These are phyloP conservation scores for Xenus cinereus DNA, from an alignment of 2,113 vertebrate genomes.

Conservation along the genomic window DNA sequence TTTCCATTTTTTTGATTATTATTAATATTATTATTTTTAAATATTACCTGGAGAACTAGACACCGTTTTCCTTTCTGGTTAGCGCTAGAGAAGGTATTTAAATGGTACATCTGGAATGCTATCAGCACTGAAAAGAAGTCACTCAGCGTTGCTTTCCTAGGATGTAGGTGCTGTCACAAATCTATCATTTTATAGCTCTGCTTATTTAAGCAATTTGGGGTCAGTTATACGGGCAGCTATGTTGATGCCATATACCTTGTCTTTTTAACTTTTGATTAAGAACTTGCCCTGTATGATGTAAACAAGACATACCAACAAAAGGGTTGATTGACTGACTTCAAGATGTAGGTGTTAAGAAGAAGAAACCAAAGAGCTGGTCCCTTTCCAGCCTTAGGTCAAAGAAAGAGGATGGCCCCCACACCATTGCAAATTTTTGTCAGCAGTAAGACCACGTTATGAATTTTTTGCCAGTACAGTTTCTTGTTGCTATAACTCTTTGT, in stretches of 20 bases:
- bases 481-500: neutral
- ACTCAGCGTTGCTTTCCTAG: neutral
- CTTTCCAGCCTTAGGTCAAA: neutral
- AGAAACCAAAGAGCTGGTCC: neutral
- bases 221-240: neutral
- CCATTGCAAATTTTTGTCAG: neutral
- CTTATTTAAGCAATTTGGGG: neutral
- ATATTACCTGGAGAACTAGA: neutral
- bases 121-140: neutral
- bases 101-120: neutral
- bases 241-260: neutral
- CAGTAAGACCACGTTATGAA: fast-evolving
- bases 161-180: neutral
- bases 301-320: neutral
- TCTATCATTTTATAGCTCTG: neutral
- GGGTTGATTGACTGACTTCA: neutral
- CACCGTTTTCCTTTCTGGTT: neutral
- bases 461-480: neutral
- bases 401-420: too few relatives aligned
- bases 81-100: neutral
- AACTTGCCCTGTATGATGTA: neutral
- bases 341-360: neutral
- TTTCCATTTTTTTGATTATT: neutral
- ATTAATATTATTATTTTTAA: neutral
- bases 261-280: neutral